Conservation (phyloP, 2,888 invertebrate species). For the Lymantria monacha region DNA sequence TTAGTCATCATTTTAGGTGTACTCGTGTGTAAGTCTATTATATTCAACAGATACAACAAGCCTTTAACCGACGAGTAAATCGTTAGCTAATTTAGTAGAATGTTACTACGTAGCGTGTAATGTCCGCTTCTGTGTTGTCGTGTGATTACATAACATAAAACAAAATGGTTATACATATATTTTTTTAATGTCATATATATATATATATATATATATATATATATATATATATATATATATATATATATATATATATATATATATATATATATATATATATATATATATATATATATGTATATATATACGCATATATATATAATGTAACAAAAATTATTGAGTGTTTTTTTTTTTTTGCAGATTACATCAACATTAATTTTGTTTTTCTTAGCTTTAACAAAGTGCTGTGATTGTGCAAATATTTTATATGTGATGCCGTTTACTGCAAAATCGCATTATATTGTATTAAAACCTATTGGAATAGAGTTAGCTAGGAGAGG, state of each 20-base stretch:
- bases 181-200: no score
- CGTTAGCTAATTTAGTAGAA: background rate
- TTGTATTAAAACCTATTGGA: conserved; percentile 67
- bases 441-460: conserved; percentile 72
- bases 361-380: conserved; percentile 4
- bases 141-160: background rate
- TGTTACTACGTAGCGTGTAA: background rate
- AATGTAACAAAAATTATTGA: no score
- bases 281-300: no score
- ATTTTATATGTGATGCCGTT: conserved; percentile 73
- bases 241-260: no score
- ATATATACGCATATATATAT: no score
- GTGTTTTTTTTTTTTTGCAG: background rate
- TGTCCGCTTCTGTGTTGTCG: background rate
- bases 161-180: background rate
- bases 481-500: conserved; percentile 71
- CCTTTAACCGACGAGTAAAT: no score
- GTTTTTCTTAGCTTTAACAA: conserved; percentile 14
- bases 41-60: no score
- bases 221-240: no score
- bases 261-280: no score
- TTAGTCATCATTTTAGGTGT: no score
- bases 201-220: no score
- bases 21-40: no score
- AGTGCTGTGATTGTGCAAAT: conserved; percentile 50